A percentile compares a stretch with the other conserved stretches of the same genome.
These are phyloP conservation scores for Blera fallax DNA, from an alignment of 2,888 invertebrate species.

Conservation along the genomic window DNA sequence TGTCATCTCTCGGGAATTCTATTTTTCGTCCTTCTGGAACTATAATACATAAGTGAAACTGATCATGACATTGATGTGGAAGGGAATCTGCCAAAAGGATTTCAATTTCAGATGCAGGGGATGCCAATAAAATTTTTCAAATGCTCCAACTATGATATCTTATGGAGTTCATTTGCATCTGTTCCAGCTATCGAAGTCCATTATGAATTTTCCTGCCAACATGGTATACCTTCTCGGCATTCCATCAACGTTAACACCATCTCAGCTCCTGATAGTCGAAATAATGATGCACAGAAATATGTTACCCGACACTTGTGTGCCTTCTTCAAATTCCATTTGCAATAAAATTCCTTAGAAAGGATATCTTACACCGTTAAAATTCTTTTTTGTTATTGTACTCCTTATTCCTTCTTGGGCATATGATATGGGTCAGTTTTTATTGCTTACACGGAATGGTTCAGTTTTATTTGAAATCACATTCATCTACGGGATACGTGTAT, in stretches of 20 bases:
- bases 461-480: conserved; percentile 8
- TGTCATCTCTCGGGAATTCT: not conserved
- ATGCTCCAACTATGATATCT: not conserved
- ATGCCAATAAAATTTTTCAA: not conserved
- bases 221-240: not conserved
- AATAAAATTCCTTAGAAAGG: conserved; percentile 9
- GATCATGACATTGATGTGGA: not conserved
- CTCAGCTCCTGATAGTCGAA: not conserved
- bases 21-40: too few species aligned
- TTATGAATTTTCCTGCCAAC: not conserved
- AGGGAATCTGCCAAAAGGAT: not conserved
- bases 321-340: conserved; percentile 1
- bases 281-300: not conserved
- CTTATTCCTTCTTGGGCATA: not conserved
- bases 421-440: conserved; percentile 18
- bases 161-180: not conserved
- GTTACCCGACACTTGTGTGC: not conserved
- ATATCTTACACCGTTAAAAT: not conserved
- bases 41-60: too few species aligned
- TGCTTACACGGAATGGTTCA: not conserved
- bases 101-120: not conserved
- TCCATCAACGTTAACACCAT: not conserved
- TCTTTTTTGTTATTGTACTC: not conserved
- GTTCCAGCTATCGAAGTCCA: not conserved
- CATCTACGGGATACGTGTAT: not conserved